These are phyloP conservation scores for Plumapathes pennacea DNA, from an alignment of 92 coral and sea anemone species.

Conservation along the genomic window DNA sequence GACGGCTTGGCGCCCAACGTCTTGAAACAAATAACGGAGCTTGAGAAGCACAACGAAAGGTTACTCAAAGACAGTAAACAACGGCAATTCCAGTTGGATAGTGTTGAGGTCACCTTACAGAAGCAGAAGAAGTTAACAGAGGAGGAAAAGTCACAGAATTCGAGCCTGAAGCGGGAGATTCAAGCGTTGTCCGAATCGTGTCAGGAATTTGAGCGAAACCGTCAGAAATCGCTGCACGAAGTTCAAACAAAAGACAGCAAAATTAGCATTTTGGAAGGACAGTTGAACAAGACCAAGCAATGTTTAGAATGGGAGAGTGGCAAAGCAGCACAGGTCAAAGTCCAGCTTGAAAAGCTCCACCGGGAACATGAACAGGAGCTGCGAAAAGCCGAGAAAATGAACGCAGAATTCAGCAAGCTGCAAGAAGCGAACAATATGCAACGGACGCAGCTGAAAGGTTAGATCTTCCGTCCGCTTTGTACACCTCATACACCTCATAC, in stretches of 20 bases:
- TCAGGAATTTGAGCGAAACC: slow-evolving; percentile 72
- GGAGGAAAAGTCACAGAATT: slow-evolving; percentile 63
- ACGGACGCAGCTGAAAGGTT: slow-evolving; percentile 79
- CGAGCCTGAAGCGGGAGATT: slow-evolving; percentile 61
- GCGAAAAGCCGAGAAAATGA: slow-evolving; percentile 60
- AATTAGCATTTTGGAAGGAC: slow-evolving; percentile 74
- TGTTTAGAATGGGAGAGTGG: slow-evolving; percentile 55
- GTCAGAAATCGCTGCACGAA: slow-evolving; percentile 70
- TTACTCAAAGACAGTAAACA: slow-evolving; percentile 79
- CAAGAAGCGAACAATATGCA: slow-evolving; percentile 67
- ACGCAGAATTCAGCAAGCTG: slow-evolving; percentile 57
- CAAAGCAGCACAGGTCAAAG: slow-evolving; percentile 49
- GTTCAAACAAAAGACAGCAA: slow-evolving; percentile 69
- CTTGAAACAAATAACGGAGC: slow-evolving; percentile 64
- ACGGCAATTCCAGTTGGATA: slow-evolving; percentile 80
- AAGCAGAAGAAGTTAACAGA: slow-evolving; percentile 81
- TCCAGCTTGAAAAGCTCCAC: slow-evolving; percentile 63
- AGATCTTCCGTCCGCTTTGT: too few species aligned
- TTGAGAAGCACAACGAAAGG: slow-evolving; percentile 79
- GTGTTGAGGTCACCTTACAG: slow-evolving; percentile 70
- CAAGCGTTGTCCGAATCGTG: slow-evolving; percentile 65
- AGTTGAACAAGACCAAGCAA: slow-evolving; percentile 62
- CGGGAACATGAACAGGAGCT: slow-evolving; percentile 53
- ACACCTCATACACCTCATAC: too few species aligned
- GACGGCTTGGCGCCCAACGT: slow-evolving; percentile 69